Conservation (phyloP, 1,140 invertebrate species). For the Conopomorpha cramerella region DNA sequence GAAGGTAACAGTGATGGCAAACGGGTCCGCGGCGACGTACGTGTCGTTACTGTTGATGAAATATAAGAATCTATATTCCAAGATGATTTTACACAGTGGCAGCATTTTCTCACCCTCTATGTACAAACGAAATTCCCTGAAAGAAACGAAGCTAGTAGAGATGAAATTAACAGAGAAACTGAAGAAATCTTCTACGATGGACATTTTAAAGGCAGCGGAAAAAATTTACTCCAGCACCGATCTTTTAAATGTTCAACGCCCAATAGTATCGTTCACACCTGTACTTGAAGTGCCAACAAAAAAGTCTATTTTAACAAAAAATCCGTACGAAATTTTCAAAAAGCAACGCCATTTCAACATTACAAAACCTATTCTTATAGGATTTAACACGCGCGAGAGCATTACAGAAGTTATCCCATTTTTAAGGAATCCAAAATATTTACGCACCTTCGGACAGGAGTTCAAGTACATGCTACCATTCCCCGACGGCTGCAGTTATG, state of each 20-base stretch:
- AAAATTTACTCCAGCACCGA: conserved; percentile 30
- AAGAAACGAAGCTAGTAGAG: conserved; percentile 19
- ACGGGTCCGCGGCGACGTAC: conserved; percentile 28
- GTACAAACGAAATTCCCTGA: conserved; percentile 16
- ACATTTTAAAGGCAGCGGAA: conserved; percentile 17
- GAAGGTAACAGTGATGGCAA: conserved; percentile 41
- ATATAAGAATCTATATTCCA: conserved; percentile 30
- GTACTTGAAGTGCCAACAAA: conserved; percentile 20
- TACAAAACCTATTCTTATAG: conserved; percentile 28
- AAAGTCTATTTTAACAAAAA: conserved; percentile 16
- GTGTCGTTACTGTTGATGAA: conserved; percentile 25
- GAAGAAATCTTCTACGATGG: conserved; percentile 11
- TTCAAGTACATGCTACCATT: conserved; percentile 43
- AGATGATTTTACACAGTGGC: conserved; percentile 41
- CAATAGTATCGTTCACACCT: conserved; percentile 34
- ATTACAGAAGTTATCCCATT: conserved; percentile 42
- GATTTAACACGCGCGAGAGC: conserved; percentile 37
- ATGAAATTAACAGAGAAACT: conserved; percentile 8
- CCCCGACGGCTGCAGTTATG: conserved; percentile 20
- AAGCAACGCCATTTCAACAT: conserved; percentile 7
- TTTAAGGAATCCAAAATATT: conserved; percentile 24
- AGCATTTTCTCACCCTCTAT: conserved; percentile 30
- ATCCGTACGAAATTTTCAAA: conserved; percentile 12
- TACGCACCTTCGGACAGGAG: conserved; percentile 15
- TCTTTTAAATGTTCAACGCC: conserved; percentile 25